Evolutionary conservation across 1,140 invertebrate genomes (phyloP).

Genomic region (Hyposmocoma kahamanoa): DNA sequence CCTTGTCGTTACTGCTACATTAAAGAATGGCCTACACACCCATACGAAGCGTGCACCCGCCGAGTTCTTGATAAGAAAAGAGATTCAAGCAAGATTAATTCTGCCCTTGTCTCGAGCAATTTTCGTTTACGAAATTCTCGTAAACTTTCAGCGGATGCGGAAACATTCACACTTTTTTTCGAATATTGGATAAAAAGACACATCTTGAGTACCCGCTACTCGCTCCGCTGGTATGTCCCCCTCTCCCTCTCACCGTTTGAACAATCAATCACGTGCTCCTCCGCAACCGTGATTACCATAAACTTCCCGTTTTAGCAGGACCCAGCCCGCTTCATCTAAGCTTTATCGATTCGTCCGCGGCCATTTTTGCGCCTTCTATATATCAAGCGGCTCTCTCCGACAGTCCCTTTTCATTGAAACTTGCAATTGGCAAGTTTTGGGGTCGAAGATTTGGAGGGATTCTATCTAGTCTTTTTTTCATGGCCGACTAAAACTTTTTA

Average conservation of each 20-base stretch:
- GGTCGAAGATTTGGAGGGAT: conserved; percentile 34
- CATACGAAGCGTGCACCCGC: conserved; percentile 6
- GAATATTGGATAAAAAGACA: neutral
- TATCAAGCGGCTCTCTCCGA: conserved; percentile 38
- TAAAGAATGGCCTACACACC: conserved; percentile 34
- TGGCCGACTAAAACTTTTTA: neutral
- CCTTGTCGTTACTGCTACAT: conserved; percentile 47
- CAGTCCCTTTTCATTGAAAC: conserved; percentile 57
- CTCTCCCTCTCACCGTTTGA: conserved; percentile 24
- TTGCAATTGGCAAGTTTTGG: conserved; percentile 51
- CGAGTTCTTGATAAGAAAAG: conserved; percentile 16
- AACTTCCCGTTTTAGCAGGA: conserved; percentile 64
- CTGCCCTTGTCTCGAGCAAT: too few species aligned
- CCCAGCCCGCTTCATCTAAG: conserved; percentile 52
- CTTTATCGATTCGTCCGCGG: conserved; percentile 53
- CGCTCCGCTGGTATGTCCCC: neutral
- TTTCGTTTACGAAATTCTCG: too few species aligned
- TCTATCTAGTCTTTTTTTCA: conserved; percentile 19
- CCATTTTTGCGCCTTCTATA: conserved; percentile 58
- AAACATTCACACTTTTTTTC: too few species aligned
- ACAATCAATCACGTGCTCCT: conserved; percentile 67
- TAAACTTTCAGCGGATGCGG: too few species aligned
- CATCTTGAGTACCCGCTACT: neutral
- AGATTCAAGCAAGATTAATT: conserved; percentile 2
- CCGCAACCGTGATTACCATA: conserved; percentile 64